Base-by-base conservation (phyloP, 2,113 vertebrate genomes). In the Opisthocomus hoazin region DNA sequence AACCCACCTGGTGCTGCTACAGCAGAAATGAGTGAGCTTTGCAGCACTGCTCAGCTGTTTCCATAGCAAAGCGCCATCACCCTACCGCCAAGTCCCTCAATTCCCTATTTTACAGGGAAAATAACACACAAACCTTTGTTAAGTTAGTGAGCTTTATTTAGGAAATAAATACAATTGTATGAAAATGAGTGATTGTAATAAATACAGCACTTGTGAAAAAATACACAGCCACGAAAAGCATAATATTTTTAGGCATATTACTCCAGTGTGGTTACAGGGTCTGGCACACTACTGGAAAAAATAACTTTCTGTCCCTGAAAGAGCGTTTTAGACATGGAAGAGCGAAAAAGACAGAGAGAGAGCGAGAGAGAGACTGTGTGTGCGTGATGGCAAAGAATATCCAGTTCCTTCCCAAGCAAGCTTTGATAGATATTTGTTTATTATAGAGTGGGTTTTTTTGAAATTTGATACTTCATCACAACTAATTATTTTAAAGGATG, bases 91-190 rank as follows among this genome's bases (percentile, higher is more conserved):
- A 14, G 34, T 3, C 22, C 15, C 50, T 37, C 66, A 15, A 1
- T 14, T 21, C 22, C 43, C 27, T 7, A 0, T 15, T 71, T 56
- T 32, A 34, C 48, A 50, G 53, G 1, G 1, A 84, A 75, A 95
- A 66, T 5, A 84, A 30, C 29, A 29, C 6, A 17, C 11, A 8
- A 64, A 7, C 30, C 15, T 48, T 61, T 32, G 37, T n/a, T 3
- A 46, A 45, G 45, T 56, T 39, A 64, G 34, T 5, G 17, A 89
- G 65, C 61, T 96, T 92, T 94, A 94, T 73, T 92, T 43, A 80
- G 45, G 61, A 87, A 96, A 97, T 96, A 97, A 96, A 95, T 95
- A 92, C 74, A 75, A 54, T 19, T 0, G 1, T 93, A 92, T 69
- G 84, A 89, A 92, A 94, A 94, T 1, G 73, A 71, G 54, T 54